Percentiles rank a stretch among this genome's conserved stretches.
Conservation (phyloP, 1,140 invertebrate species). For the Drosophila sp. region DNA sequence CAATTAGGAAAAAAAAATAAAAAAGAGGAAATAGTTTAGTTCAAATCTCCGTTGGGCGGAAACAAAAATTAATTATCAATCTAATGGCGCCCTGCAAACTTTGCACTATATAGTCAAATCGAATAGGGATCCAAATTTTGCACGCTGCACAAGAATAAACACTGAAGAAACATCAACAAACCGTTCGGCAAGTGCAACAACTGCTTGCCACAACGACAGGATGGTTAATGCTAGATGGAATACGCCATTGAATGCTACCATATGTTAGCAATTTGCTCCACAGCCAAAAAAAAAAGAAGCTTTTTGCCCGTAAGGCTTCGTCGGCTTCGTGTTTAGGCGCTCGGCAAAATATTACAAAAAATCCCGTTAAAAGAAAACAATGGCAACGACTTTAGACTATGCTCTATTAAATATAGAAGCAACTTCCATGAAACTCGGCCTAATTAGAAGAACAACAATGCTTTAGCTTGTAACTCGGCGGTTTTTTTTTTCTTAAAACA, state of each 20-base stretch:
- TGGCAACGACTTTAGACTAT: neutral
- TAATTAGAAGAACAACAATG: too few relatives aligned
- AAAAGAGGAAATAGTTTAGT: neutral
- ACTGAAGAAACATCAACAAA: slow-evolving; percentile 15
- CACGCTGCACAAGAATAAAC: slow-evolving; percentile 22
- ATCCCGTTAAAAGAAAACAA: neutral
- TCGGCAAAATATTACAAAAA: slow-evolving; percentile 19
- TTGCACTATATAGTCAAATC: slow-evolving; percentile 7
- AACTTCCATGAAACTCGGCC: too few relatives aligned
- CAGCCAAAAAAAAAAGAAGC: slow-evolving; percentile 40
- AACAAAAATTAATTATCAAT: neutral
- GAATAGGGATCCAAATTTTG: slow-evolving; percentile 21
- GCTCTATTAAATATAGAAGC: neutral
- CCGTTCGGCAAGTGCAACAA: slow-evolving; percentile 32
- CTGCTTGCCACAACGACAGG: slow-evolving; percentile 75
- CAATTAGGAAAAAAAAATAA: neutral
- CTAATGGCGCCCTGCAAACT: neutral
- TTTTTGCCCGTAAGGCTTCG: slow-evolving; percentile 35
- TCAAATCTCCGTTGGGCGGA: neutral
- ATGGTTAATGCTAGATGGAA: slow-evolving; percentile 66
- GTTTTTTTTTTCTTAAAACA: too few relatives aligned
- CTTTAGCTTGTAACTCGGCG: too few relatives aligned
- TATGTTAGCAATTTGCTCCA: slow-evolving; percentile 63
- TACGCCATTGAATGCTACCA: slow-evolving; percentile 69
- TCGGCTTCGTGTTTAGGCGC: slow-evolving; percentile 21